Base-by-base conservation (phyloP, 2,113 vertebrate genomes). In the Daboia siamensis region DNA sequence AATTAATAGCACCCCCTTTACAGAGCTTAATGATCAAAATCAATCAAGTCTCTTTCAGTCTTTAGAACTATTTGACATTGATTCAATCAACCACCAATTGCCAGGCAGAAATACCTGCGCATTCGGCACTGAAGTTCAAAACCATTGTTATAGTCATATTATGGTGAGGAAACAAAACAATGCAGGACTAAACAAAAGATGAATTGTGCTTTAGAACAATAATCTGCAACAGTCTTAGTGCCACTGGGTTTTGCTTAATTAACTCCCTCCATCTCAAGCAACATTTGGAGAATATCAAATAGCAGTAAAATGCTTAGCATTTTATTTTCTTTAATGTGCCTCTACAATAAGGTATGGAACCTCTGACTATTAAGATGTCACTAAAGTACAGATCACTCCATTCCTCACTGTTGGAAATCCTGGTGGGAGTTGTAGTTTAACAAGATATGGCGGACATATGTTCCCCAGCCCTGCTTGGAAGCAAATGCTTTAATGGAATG, bases 31-130 rank as follows among this genome's bases (percentile, higher is more conserved):
- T 93, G 95, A 94, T 92, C 90, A 91, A 96, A 96, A 96, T 97
- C 96, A 96, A 95, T 96, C 96, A 97, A 92, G 93, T 93, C 96
- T 95, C 12, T 88, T 96, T 93, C 93, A 95, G 88, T 89, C 93
- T 93, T 95, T 95, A 0, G 11, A 7, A 91, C 89, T 95, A 91
- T 94, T 96, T 96, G 94, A 90, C 89, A 94, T 90, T 80, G 59
- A 93, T 93, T 96, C 95, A 95, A 90, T 93, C 91, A 94, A 91
- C 23, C 86, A 93, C 64, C 54, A 84, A 87, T 87, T 93, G 52
- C 91, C 89, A 93, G 64, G 91, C 33, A 33, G 95, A 29, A 96
- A 95, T 95, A 96, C 74, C 74, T 96, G 57, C 89, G 93, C 86
- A 44, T 94, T 85, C 0, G 87, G 23, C 94, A 52, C 52, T 74